Conservation (phyloP, 2,888 invertebrate genomes). For the Theretra japonica region DNA sequence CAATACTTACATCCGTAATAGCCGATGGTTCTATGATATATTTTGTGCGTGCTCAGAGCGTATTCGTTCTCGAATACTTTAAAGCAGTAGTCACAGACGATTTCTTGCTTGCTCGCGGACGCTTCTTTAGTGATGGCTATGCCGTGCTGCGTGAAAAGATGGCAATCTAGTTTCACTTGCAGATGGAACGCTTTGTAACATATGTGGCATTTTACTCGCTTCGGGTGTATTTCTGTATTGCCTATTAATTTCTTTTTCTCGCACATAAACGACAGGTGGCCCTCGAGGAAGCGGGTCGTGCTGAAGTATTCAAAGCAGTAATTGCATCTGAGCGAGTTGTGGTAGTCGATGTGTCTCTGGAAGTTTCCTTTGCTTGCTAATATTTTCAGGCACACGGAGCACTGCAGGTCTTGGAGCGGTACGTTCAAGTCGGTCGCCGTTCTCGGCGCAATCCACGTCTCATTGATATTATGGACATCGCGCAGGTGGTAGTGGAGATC, state of each 20-base stretch:
- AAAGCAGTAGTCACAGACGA: slow-evolving; percentile 80
- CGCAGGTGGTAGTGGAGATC: slow-evolving; percentile 75
- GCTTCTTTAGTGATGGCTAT: slow-evolving; percentile 61
- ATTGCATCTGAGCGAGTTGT: slow-evolving; percentile 78
- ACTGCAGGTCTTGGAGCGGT: slow-evolving; percentile 75
- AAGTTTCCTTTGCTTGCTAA: slow-evolving; percentile 79
- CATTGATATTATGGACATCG: slow-evolving; percentile 69
- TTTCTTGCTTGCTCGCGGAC: slow-evolving; percentile 60
- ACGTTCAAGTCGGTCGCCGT: slow-evolving; percentile 60
- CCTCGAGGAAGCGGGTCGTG: slow-evolving; percentile 73
- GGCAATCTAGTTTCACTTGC: slow-evolving; percentile 80
- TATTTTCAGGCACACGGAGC: slow-evolving; percentile 76
- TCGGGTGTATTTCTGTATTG: slow-evolving; percentile 71
- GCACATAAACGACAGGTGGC: slow-evolving; percentile 75
- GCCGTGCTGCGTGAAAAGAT: slow-evolving; percentile 71
- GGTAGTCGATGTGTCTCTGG: slow-evolving; percentile 79
- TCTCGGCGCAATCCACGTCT: slow-evolving; percentile 77
- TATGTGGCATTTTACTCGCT: slow-evolving; percentile 73
- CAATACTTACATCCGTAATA: slow-evolving; percentile 81
- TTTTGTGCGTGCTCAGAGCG: slow-evolving; percentile 69
- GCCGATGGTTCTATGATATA: slow-evolving; percentile 76
- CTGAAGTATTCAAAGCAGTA: slow-evolving; percentile 81
- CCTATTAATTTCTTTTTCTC: slow-evolving; percentile 76
- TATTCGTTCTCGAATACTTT: slow-evolving; percentile 76
- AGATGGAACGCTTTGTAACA: slow-evolving; percentile 82